Evolutionary conservation across 2,113 vertebrate genomes (phyloP).

Genomic region (Dasyprocta punctata): DNA sequence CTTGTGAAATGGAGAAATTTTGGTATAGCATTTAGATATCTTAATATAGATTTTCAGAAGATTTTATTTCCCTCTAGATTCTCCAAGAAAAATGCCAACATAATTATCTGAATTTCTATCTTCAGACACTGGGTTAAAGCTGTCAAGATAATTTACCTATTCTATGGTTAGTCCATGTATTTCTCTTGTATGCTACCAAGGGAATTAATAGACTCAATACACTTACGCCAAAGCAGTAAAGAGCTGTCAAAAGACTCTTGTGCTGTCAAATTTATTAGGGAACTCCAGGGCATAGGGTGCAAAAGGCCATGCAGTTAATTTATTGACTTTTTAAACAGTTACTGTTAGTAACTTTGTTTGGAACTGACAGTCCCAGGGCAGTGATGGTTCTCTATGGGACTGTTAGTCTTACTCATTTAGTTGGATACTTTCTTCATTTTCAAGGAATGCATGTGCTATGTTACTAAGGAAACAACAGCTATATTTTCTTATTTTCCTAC

Average conservation of each 20-base stretch:
- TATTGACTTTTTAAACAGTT: neutral
- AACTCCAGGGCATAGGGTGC: neutral
- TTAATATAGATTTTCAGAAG: conserved; percentile 12
- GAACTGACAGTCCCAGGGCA: neutral
- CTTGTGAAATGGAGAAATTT: neutral
- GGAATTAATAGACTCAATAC: conserved; percentile 25
- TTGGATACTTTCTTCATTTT: neutral
- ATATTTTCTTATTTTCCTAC: neutral
- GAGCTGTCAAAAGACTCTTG: neutral
- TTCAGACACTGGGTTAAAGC: neutral
- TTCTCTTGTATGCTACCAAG: neutral
- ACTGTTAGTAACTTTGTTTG: neutral
- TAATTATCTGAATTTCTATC: conserved; percentile 52
- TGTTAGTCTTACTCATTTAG: neutral
- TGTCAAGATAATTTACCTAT: conserved; percentile 34
- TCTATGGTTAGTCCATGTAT: neutral
- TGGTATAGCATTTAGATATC: neutral
- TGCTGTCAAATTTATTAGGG: conserved; percentile 21
- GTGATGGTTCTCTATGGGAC: neutral
- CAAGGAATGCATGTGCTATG: neutral
- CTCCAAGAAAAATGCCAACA: conserved; percentile 2
- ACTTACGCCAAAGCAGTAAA: neutral
- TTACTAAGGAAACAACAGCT: neutral
- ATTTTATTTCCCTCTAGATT: neutral
- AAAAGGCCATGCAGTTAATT: conserved; percentile 48